Evolutionary conservation across 2,888 invertebrate genomes (phyloP).

Genomic region (Metacarcinus magister): DNA sequence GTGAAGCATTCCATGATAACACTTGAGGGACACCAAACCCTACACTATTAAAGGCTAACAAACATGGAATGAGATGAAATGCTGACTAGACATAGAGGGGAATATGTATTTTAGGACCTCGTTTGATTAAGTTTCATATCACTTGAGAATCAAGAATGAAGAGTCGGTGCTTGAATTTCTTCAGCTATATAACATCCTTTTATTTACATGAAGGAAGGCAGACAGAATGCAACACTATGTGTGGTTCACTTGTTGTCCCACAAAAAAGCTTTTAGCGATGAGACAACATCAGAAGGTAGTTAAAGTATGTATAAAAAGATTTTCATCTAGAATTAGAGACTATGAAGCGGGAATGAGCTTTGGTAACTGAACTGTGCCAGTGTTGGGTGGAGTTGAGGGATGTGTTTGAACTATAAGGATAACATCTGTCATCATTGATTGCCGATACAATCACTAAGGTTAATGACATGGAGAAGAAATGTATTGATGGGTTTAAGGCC

Average conservation of each 20-base stretch:
- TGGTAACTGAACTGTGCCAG: background rate
- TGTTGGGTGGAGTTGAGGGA: background rate
- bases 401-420: background rate
- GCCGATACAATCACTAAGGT: background rate
- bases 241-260: background rate
- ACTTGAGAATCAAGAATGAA: background rate
- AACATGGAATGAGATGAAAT: background rate
- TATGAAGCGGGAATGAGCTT: background rate
- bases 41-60: background rate
- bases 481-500: background rate
- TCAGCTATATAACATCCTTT: background rate
- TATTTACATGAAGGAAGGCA: background rate
- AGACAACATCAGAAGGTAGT: background rate
- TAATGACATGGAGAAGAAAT: background rate
- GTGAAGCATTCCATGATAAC: background rate
- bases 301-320: background rate
- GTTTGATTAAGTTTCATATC: background rate
- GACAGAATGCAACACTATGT: background rate
- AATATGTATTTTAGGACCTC: background rate
- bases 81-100: background rate
- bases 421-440: background rate
- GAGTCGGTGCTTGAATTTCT: background rate
- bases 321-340: background rate
- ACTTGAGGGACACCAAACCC: background rate
- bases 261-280: background rate